phyloP scores from a whole-genome alignment of 2,888 invertebrate species.

The Cheilosia grossa region DNA sequence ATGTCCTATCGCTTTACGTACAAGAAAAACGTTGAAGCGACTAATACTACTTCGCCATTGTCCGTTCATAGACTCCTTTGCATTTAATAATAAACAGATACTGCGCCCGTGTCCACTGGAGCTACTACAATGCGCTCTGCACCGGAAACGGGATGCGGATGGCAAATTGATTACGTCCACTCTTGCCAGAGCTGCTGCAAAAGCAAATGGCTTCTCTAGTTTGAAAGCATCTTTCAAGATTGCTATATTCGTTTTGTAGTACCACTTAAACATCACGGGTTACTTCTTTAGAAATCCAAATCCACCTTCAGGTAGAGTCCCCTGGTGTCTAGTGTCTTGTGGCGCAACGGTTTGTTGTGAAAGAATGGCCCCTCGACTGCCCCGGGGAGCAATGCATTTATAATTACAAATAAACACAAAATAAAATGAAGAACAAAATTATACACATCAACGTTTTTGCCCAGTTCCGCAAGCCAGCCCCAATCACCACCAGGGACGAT shows the following conservation, averaged over 20 bases:
- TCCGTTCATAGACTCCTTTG: slow-evolving; percentile 9
- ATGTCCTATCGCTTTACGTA: slow-evolving; percentile 36
- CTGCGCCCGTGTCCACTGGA: slow-evolving; percentile 9
- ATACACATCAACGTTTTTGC: background rate
- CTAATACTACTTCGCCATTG: slow-evolving; percentile 20
- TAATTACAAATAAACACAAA: slow-evolving; percentile 70
- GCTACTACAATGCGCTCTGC: background rate
- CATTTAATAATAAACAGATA: slow-evolving; percentile 51
- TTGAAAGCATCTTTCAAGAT: slow-evolving; percentile 26
- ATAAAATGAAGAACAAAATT: background rate
- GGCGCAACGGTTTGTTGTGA: too few relatives aligned
- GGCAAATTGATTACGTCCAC: too few relatives aligned
- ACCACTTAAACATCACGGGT: too few relatives aligned
- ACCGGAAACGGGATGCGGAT: too few relatives aligned
- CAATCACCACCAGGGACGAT: background rate
- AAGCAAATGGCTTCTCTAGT: slow-evolving; percentile 26
- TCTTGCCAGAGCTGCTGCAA: background rate
- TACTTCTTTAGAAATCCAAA: too few relatives aligned
- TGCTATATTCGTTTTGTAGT: too few relatives aligned
- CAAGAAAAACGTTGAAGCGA: slow-evolving; percentile 42
- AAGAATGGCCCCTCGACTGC: slow-evolving; percentile 23
- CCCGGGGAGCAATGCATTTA: slow-evolving; percentile 71
- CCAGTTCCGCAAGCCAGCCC: background rate
- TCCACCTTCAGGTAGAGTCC: too few relatives aligned
- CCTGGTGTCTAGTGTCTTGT: too few relatives aligned